Percentiles rank a stretch among this genome's conserved stretches.
These are phyloP conservation scores for Calypte anna DNA, from an alignment of 2,113 vertebrate species.

Conservation along the genomic window DNA sequence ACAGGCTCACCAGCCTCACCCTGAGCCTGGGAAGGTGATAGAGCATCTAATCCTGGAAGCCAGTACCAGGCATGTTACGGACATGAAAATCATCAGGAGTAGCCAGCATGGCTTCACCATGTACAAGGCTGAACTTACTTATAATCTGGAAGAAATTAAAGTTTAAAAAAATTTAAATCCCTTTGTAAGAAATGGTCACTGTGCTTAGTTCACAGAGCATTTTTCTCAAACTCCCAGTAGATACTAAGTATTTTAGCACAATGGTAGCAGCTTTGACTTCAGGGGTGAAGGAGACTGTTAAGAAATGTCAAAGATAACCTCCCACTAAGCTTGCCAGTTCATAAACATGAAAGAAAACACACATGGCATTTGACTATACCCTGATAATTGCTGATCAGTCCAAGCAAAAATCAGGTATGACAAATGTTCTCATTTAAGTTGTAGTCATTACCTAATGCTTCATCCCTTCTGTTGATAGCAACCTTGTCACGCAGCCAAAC, in stretches of 20 bases:
- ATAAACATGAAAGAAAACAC: conserved; percentile 36
- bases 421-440: conserved; percentile 50
- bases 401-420: conserved; percentile 59
- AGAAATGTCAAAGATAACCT: conserved; percentile 18
- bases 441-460: conserved; percentile 72
- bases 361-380: conserved; percentile 34
- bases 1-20: not conserved
- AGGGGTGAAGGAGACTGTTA: not conserved
- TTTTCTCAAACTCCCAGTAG: conserved; percentile 27
- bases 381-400: not conserved
- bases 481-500: conserved; percentile 74
- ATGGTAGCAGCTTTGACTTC: not conserved
- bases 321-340: conserved; percentile 13
- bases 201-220: not conserved
- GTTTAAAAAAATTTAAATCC: not conserved
- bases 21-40: not conserved
- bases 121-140: not conserved
- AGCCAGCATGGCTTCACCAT: not conserved
- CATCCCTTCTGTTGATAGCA: conserved; percentile 65
- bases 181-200: not conserved
- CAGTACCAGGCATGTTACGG: not conserved
- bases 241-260: conserved; percentile 17
- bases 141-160: not conserved
- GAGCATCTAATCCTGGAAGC: not conserved
- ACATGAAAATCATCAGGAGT: not conserved